Evolutionary conservation across 2,113 vertebrate species (phyloP), one percentile per base, ranked within the genome.

Genomic region (Ameiurus melas): DNA sequence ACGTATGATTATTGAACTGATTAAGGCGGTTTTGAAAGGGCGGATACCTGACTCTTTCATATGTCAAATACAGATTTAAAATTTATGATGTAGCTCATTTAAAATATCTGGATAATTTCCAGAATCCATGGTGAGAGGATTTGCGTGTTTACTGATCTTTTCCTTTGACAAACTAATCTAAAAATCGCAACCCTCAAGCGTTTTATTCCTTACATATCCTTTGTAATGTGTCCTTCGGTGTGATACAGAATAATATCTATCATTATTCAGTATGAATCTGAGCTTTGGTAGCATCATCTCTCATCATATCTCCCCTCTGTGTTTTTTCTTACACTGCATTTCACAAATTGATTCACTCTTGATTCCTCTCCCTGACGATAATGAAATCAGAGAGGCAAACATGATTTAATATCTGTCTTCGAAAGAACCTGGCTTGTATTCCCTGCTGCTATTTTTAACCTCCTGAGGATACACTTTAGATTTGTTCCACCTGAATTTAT

Each of bases 321-420:
- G 6, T 51, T 6, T 43, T 43, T 75, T 75, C 7, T 22, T 43
- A 12, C 39, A 12, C 51, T 70, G 53, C 51, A 81, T 82, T 71
- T 83, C 39, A 43, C 57, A 58, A 71, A 36, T 6, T 13, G 25
- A 27, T 13, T 66, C 27, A n/a, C 62, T 66, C 27, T n/a, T n/a
- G 57, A 30, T 25, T 43, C 70, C 39, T 68, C 75, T 47, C 10
- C 70, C 47, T 33, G 33, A 87, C 33, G 78, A 58, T 70, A 57
- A 83, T 85, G 78, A 88, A 88, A 86, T 85, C 89, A 70, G 86
- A 86, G 84, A 85, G 62, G 64, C 57, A 57, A 73, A 85, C 39
- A 83, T 68, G 87, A 86, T 78, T 77, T 81, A 88, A 85, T 87
- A 84, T 53, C 33, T 16, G 68, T 87, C 83, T 64, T 79, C 83